Base-by-base conservation (phyloP, 2,113 vertebrate species). In the Ifrita kowaldi region DNA sequence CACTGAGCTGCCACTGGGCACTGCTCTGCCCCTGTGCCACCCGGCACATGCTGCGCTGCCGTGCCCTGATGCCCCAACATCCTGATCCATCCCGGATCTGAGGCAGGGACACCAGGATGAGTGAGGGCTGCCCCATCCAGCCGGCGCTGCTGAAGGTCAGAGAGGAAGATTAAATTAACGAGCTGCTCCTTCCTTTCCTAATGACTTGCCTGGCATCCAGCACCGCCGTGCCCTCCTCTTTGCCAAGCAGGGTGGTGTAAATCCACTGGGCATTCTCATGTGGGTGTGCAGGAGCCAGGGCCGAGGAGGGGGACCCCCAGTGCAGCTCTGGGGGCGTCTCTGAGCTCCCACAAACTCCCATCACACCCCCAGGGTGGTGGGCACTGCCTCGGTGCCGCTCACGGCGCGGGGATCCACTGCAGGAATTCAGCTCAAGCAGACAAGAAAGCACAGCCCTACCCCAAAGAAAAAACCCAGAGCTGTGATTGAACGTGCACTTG, bases 401-500 rank as follows among this genome's bases (percentile, higher is more conserved):
- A 3, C 3, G 13, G 79, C 23, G 71, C 26, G 21, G 84, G 64
- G 87, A 94, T 68, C 68, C 22, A 23, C 37, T 81, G 82, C 93
- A 94, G 91, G 92, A 77, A 96, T 95, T 92, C 95, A 84, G 85
- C 88, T 78, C 3, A 4, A 4, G 13, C 74, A 20, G 62, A 37
- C 41, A 39, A 73, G 92, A 89, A 75, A 90, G 95, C 70, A 17
- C 13, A 91, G 82, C 88, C 85, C 78, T 95, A 56, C 96, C 95
- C 95, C 92, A 73, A 87, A 92, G 80, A 82, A 89, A 84, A 96
- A 94, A 62, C 87, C 90, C 90, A 49, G 91, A 94, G 95, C 83
- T 3, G 11, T 74, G 49, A 98, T 98, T 98, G 97, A 98, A 97
- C 97, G 97, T 92, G 75, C 95, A 97, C 97, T 98, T 97, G 96